A percentile compares a stretch with the other conserved stretches of the same genome.
Evolutionary conservation across 2,797 vertebrate species (phyloP).

Genomic region (Mormyrops boulengeri): DNA sequence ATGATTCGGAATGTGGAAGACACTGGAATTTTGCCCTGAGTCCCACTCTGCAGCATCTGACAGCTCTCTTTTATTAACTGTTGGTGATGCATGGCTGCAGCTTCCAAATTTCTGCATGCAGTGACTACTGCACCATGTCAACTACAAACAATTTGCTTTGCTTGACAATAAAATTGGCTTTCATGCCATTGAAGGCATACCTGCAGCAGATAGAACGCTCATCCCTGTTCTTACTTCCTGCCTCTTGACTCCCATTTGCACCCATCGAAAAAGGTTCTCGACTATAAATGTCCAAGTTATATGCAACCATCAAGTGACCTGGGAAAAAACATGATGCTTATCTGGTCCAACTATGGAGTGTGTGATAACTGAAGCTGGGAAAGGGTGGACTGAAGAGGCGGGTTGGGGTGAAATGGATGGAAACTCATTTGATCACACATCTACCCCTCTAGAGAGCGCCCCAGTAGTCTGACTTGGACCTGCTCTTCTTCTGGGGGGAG

Average conservation of each 20-base stretch:
- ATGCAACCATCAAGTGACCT: neutral
- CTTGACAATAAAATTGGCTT: neutral
- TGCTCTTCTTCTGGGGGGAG: neutral
- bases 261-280: neutral
- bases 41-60: neutral
- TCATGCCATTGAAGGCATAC: neutral
- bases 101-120: neutral
- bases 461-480: neutral
- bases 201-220: neutral
- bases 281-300: neutral
- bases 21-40: neutral
- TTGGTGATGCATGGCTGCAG: neutral
- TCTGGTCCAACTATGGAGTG: neutral
- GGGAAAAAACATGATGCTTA: neutral
- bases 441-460: neutral
- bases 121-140: neutral
- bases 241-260: neutral
- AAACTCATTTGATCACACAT: neutral
- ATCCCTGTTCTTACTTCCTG: neutral
- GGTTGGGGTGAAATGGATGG: neutral
- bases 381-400: neutral
- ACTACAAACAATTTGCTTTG: neutral
- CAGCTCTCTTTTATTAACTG: neutral
- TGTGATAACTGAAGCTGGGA: neutral
- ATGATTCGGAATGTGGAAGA: neutral